Percentiles rank a stretch among this genome's conserved stretches.
Evolutionary conservation across 1,140 invertebrate genomes (phyloP).

Genomic region (Idris sp.): DNA sequence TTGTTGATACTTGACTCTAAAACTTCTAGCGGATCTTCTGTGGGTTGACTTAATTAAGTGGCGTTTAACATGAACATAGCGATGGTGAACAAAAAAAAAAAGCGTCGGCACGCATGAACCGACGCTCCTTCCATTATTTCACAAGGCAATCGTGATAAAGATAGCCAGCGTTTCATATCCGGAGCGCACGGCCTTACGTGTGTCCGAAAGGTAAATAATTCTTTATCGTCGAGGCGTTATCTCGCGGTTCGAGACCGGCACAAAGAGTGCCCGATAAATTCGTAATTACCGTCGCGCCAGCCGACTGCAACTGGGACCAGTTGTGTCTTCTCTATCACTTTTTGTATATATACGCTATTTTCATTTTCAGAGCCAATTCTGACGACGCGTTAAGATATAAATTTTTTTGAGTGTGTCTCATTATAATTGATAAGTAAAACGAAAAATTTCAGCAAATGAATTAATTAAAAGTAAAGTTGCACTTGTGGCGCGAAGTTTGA

Average conservation of each 20-base stretch:
- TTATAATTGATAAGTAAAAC: too few species aligned
- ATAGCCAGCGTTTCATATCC: constrained; percentile 52
- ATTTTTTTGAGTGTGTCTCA: too few species aligned
- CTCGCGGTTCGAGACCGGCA: constrained; percentile 54
- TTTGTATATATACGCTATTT: too few species aligned
- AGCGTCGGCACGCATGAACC: constrained; percentile 12
- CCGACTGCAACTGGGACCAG: constrained; percentile 63
- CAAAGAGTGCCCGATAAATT: constrained; percentile 71
- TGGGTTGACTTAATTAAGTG: constrained; percentile 53
- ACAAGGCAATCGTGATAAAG: constrained; percentile 45
- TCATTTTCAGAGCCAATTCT: too few species aligned
- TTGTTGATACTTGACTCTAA: constrained; percentile 7
- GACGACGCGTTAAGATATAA: too few species aligned
- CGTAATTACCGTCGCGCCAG: constrained; percentile 69
- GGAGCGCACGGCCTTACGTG: constrained; percentile 44
- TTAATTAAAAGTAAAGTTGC: constrained; percentile 6
- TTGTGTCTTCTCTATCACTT: too few species aligned
- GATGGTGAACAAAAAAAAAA: too few species aligned
- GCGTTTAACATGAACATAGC: constrained; percentile 36
- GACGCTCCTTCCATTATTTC: constrained; percentile 35
- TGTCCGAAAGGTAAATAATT: constrained; percentile 69
- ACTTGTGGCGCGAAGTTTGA: constrained; percentile 44
- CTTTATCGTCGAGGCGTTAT: constrained; percentile 62
- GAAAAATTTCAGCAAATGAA: too few species aligned
- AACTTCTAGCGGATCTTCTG: constrained; percentile 23